Conservation (phyloP, 2,797 vertebrate species). For the Pampus argenteus region DNA sequence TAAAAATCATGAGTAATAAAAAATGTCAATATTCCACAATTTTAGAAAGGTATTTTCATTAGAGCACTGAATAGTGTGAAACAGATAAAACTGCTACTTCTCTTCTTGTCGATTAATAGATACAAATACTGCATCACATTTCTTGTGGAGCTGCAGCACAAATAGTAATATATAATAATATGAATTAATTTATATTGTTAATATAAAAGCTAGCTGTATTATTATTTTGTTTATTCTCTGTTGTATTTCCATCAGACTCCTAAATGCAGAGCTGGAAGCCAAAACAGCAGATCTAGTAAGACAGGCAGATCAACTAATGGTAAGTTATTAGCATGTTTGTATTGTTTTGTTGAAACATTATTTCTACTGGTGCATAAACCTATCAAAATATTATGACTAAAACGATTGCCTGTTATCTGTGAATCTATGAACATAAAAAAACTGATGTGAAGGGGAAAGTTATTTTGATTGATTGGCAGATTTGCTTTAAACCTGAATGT, state of each 20-base stretch:
- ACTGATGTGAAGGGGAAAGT: neutral
- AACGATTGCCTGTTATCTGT: neutral
- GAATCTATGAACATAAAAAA: no score
- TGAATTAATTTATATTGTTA: neutral
- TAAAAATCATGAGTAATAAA: no score
- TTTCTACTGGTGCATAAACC: neutral
- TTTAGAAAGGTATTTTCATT: neutral
- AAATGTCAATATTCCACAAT: no score
- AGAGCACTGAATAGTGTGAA: neutral
- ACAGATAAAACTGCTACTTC: no score
- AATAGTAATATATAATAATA: no score
- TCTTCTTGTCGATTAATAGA: no score
- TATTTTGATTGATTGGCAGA: neutral
- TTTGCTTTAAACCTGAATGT: constrained; percentile 2
- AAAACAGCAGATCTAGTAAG: constrained; percentile 91
- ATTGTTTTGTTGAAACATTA: neutral
- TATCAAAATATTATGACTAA: neutral
- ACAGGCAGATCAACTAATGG: constrained; percentile 92
- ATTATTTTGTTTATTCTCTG: constrained; percentile 2
- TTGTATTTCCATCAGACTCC: constrained; percentile 80
- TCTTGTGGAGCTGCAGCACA: neutral
- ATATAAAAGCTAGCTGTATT: neutral
- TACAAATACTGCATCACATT: neutral
- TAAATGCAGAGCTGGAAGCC: constrained; percentile 94
- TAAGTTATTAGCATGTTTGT: constrained; percentile 68